phyloP scores from a whole-genome alignment of 1,140 invertebrate species.

The Drosophila varians region DNA sequence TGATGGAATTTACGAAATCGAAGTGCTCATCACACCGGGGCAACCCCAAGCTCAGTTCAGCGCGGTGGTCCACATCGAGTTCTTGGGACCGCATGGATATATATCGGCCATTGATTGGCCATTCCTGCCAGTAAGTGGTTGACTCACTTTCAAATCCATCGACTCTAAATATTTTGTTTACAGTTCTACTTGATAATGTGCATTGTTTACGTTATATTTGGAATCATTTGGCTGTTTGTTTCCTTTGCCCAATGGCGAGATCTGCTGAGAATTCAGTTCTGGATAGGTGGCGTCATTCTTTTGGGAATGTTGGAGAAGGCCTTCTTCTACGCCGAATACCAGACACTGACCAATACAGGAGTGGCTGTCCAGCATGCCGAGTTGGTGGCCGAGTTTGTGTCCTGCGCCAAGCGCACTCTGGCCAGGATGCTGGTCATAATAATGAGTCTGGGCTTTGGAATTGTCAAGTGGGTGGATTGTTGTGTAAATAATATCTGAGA shows the following conservation, averaged over 20 bases:
- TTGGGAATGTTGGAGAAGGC: slow-evolving; percentile 94
- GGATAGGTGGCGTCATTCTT: slow-evolving; percentile 95
- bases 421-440: slow-evolving; percentile 97
- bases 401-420: slow-evolving; percentile 93
- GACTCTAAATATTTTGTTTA: slow-evolving; percentile 34
- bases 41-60: slow-evolving; percentile 74
- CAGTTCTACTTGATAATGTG: slow-evolving; percentile 97
- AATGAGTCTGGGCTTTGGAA: slow-evolving; percentile 96
- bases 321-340: slow-evolving; percentile 95
- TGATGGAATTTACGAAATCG: slow-evolving; percentile 86
- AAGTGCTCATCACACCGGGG: slow-evolving; percentile 71
- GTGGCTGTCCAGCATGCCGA: slow-evolving; percentile 88
- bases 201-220: slow-evolving; percentile 92
- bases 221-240: slow-evolving; percentile 93
- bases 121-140: slow-evolving; percentile 86
- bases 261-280: slow-evolving; percentile 96
- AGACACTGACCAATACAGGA: slow-evolving; percentile 91
- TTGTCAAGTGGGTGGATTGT: slow-evolving; percentile 92
- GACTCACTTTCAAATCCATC: neutral
- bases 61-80: slow-evolving; percentile 86
- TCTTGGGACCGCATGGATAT: slow-evolving; percentile 88
- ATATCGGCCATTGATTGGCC: slow-evolving; percentile 91
- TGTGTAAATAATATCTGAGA: neutral
- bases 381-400: slow-evolving; percentile 92
- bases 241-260: slow-evolving; percentile 95